phyloP scores from a whole-genome alignment of 2,888 invertebrate genomes.

The Mythimna vitellina region DNA sequence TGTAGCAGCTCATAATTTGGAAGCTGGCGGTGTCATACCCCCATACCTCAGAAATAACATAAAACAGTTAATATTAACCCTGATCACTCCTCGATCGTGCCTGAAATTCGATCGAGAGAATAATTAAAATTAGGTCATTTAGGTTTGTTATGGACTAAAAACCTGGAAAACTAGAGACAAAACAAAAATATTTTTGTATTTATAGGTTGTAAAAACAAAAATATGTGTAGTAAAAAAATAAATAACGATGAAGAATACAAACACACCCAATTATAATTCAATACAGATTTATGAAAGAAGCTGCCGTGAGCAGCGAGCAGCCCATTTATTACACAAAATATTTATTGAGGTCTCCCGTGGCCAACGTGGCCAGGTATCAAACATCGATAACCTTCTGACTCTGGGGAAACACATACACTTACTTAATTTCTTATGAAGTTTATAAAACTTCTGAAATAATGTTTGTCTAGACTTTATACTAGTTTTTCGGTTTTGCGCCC shows the following conservation, averaged over 20 bases:
- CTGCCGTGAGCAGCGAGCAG: background rate
- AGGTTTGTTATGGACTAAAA: too few species aligned
- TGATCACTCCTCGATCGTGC: background rate
- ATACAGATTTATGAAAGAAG: conserved; percentile 21
- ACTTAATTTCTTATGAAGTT: conserved; percentile 11
- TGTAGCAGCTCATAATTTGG: background rate
- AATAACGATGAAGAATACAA: background rate
- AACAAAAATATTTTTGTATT: too few species aligned
- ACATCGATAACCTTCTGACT: background rate
- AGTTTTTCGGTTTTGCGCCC: conserved; percentile 5
- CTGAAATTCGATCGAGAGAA: background rate
- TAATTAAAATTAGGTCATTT: too few species aligned
- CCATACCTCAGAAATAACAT: background rate
- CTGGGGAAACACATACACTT: conserved; percentile 9
- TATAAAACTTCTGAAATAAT: conserved; percentile 19
- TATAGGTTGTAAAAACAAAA: too few species aligned
- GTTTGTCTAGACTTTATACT: conserved; percentile 4
- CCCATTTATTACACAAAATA: conserved; percentile 19
- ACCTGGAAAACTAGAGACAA: too few species aligned
- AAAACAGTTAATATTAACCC: background rate
- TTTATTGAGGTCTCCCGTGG: background rate
- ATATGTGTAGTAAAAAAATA: background rate
- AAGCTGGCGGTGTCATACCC: background rate
- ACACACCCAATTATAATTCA: conserved; percentile 18
- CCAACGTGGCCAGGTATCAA: conserved; percentile 8